Evolutionary conservation across 92 coral and sea anemone genomes (phyloP), one percentile per base, ranked within the genome.

Genomic region (Actinernus sp.): DNA sequence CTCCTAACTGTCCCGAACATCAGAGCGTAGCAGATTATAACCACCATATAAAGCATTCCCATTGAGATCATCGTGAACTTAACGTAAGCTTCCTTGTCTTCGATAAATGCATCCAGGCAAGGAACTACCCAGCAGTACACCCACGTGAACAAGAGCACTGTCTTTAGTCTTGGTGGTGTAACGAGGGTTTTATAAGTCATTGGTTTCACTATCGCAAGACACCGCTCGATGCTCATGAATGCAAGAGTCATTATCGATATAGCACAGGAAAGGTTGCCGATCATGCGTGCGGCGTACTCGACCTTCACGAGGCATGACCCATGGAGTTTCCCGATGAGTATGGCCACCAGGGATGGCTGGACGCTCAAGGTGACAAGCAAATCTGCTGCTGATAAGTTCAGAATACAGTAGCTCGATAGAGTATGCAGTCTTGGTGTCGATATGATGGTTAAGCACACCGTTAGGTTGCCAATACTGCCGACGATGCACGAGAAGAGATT

Each of bases 181-280:
- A 90, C 85, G 1, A 80, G 78, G 10, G 85, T 77, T 38, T 56
- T 84, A 68, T 90, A 90, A 34, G 64, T 65, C 60, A 87, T 63
- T 1, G 82, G 76, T 7, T 56, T 68, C 0, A 60, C 43, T 0
- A 83, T 92, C 31, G 82, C 76, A 39, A 93, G 78, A 49, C 96
- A 85, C 21, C 98, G 71, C 59, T 93, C 98, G 2, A 85, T 23
- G 12, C 93, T 90, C 21, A 93, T 93, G 26, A 74, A 82, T 0
- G 74, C 68, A 5, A 90, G 57, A 19, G 78, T 73, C 48, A 93
- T 51, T 2, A 82, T 53, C 3, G 98, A 86, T 26, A 71, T 82
- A 0, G 93, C 78, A 51, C 91, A 83, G 0, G 93, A 87, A 23
- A 93, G 73, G 62, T 93, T 93, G 13, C 97, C 97, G 3, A 93